Evolutionary conservation across 2,888 invertebrate genomes (phyloP), one percentile per base, ranked within the genome.

Genomic region (Ganaspis brasiliensis): DNA sequence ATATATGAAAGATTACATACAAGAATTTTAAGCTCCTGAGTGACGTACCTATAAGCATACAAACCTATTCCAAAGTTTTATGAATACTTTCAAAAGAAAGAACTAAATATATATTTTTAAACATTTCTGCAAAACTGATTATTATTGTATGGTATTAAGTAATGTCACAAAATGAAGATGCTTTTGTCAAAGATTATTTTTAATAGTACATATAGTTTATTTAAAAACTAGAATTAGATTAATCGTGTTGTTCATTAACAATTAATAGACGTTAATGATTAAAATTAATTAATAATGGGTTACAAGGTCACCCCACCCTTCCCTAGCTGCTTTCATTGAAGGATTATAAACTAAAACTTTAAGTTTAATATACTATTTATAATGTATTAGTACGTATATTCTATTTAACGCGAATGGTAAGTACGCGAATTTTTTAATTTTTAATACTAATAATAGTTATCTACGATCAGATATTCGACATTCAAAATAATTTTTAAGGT

Each of bases 281-380:
- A n/a, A n/a, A n/a, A n/a, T n/a, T n/a, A 1, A 21, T 56, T 14
- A 56, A 56, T 6, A 56, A 1, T 56, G 56, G 56, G 14, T 56
- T 56, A 14, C 21, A 14, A 56, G n/a, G 8, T 26, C 56, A 40
- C 78, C 79, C 83, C 83, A 87, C 89, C 89, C 89, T 88, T 85
- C 90, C 90, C 90, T 90, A 90, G 90, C 91, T 91, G 90, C 90
- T 91, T 90, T 89, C 88, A 83, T 84, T 82, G 84, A 84, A 83
- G 83, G 82, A 83, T 75, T 74, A 71, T 73, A 78, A 77, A 77
- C 72, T 74, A 79, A 79, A 78, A 59, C 70, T 52, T 71, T 40
- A 67, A 70, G 19, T 78, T 74, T 56, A 19, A 52, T 45, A 40
- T 76, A 14, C 9, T 4, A 56, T 76, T 75, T 70, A 78, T 79